These are phyloP conservation scores for Polypterus bichir DNA, from an alignment of 2,113 vertebrate species.

Conservation along the genomic window DNA sequence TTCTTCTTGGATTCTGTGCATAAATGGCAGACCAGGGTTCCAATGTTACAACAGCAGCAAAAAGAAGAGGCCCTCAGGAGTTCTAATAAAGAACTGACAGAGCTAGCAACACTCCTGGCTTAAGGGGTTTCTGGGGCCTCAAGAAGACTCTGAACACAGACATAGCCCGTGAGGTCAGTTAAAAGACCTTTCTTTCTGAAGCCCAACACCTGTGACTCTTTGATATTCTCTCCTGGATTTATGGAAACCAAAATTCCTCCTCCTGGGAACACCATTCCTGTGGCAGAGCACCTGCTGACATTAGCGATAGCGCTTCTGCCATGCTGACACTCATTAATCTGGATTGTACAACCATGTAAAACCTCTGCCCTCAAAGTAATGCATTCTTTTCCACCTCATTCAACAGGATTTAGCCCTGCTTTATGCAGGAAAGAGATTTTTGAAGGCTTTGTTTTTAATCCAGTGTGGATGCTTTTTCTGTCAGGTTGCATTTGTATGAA, in stretches of 20 bases:
- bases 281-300: neutral
- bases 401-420: constrained; percentile 4
- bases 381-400: constrained; percentile 2
- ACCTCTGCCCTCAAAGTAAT: neutral
- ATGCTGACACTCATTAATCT: neutral
- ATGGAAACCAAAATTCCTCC: neutral
- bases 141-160: no score
- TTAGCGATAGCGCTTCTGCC: neutral
- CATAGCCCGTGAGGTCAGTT: no score
- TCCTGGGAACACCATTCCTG: neutral
- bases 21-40: no score
- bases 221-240: neutral
- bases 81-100: no score
- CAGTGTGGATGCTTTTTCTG: neutral
- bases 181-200: no score
- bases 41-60: no score
- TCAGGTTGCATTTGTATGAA: neutral
- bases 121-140: no score
- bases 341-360: neutral
- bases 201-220: no score
- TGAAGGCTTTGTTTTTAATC: constrained; percentile 7
- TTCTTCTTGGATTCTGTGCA: no score
- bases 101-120: no score
- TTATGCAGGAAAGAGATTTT: constrained; percentile 5
- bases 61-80: no score